Conservation (phyloP, 1,140 invertebrate species). For the Drosophila quadrilineata region DNA sequence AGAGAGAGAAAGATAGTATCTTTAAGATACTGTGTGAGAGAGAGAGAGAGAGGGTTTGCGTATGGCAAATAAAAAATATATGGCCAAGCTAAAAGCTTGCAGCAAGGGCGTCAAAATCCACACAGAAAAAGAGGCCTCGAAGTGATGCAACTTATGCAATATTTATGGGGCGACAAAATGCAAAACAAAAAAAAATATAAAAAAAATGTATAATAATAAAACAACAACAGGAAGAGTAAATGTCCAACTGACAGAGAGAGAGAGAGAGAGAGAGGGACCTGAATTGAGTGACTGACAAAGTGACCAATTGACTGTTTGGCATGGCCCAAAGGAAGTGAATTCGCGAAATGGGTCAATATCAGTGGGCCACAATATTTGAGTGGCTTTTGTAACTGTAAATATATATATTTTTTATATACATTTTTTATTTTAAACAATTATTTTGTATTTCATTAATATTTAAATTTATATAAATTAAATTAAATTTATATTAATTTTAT, state of each 20-base stretch:
- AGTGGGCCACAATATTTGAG: conserved; percentile 56
- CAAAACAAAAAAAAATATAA: too few relatives aligned
- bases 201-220: too few relatives aligned
- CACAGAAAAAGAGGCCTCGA: conserved; percentile 8
- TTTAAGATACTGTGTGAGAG: too few relatives aligned
- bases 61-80: too few relatives aligned
- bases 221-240: conserved; percentile 17
- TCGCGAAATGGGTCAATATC: conserved; percentile 65
- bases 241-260: conserved; percentile 8
- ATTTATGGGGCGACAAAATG: conserved; percentile 57
- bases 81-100: conserved; percentile 28
- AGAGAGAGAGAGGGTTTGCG: conserved; percentile 14
- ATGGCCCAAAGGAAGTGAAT: conserved; percentile 13
- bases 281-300: background rate
- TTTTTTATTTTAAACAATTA: conserved; percentile 59
- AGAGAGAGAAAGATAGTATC: background rate
- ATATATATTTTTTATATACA: conserved; percentile 33
- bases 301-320: conserved; percentile 36
- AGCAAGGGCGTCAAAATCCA: conserved; percentile 61
- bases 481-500: too few relatives aligned
- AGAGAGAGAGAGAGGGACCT: too few relatives aligned
- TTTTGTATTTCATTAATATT: too few relatives aligned
- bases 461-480: too few relatives aligned
- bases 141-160: conserved; percentile 56
- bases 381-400: too few relatives aligned